phyloP scores from a whole-genome alignment of 2,797 vertebrate species.

The Labroides dimidiatus region DNA sequence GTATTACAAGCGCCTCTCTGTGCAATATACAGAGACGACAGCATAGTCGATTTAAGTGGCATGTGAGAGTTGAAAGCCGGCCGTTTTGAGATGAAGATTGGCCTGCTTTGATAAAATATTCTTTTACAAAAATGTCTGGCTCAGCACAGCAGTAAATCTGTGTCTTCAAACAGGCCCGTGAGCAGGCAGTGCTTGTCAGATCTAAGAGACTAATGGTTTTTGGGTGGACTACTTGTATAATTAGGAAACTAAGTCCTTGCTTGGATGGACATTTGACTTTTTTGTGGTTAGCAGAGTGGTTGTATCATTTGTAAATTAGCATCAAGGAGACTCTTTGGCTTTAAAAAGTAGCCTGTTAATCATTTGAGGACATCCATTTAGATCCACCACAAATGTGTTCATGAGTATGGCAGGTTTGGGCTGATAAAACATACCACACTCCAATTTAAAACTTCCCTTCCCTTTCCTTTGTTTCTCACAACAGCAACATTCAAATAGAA shows the following conservation, averaged over 20 bases:
- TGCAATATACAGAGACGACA: constrained; percentile 31
- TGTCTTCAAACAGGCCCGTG: constrained; percentile 52
- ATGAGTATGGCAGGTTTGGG: neutral
- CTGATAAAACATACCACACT: neutral
- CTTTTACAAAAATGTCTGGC: constrained; percentile 57
- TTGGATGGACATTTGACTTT: constrained; percentile 37
- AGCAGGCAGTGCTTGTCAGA: constrained; percentile 57
- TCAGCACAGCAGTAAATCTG: constrained; percentile 55
- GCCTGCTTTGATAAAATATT: constrained; percentile 61
- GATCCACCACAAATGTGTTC: neutral
- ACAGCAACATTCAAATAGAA: constrained; percentile 2
- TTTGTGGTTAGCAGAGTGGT: constrained; percentile 36
- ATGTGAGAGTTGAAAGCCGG: constrained; percentile 32
- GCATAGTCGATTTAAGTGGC: constrained; percentile 37
- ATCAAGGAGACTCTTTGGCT: no score
- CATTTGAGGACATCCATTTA: neutral
- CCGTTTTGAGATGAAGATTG: constrained; percentile 50
- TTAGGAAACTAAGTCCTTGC: constrained; percentile 46
- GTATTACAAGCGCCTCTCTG: constrained; percentile 30
- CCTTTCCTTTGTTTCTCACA: neutral
- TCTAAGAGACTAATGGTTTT: constrained; percentile 60
- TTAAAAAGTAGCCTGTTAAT: neutral
- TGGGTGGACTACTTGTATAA: constrained; percentile 60
- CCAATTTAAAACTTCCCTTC: neutral
- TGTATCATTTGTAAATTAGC: constrained; percentile 36